These are phyloP conservation scores for Manis pentadactyla DNA, from an alignment of 2,797 vertebrate species.

Conservation along the genomic window DNA sequence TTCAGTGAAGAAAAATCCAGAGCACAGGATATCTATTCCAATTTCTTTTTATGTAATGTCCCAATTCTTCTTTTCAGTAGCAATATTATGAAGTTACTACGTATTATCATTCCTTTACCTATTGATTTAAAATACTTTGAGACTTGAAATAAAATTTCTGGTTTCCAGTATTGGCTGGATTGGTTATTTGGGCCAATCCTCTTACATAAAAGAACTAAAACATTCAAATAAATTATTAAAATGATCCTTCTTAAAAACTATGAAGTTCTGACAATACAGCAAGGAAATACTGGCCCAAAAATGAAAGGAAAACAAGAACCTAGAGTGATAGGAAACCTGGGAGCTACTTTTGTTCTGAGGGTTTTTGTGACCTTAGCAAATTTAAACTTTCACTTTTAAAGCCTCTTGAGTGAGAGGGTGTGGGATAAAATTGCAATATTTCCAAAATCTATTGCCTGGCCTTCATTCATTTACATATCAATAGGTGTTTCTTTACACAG, in stretches of 20 bases:
- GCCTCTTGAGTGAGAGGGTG: background rate
- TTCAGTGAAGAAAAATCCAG: background rate
- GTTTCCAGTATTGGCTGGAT: background rate
- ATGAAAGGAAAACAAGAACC: background rate
- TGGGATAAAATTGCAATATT: too few species aligned
- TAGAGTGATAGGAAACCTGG: background rate
- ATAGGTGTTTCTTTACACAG: too few species aligned
- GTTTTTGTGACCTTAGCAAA: background rate
- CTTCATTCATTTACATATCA: too few species aligned
- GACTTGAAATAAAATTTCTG: background rate
- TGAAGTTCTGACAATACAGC: background rate
- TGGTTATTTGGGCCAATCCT: background rate
- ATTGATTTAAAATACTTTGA: conserved; percentile 33
- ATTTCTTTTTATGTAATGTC: background rate
- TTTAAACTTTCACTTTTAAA: background rate
- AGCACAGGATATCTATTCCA: background rate
- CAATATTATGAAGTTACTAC: background rate
- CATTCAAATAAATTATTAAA: background rate
- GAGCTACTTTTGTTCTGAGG: background rate
- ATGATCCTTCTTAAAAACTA: background rate
- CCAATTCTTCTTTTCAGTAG: background rate
- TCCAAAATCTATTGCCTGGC: too few species aligned
- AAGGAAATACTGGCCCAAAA: background rate
- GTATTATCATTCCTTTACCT: background rate
- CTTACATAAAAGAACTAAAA: conserved; percentile 13